Percentiles rank a stretch among this genome's conserved stretches.
phyloP scores from a whole-genome alignment of 2,797 vertebrate genomes.

The Sternotherus odoratus region DNA sequence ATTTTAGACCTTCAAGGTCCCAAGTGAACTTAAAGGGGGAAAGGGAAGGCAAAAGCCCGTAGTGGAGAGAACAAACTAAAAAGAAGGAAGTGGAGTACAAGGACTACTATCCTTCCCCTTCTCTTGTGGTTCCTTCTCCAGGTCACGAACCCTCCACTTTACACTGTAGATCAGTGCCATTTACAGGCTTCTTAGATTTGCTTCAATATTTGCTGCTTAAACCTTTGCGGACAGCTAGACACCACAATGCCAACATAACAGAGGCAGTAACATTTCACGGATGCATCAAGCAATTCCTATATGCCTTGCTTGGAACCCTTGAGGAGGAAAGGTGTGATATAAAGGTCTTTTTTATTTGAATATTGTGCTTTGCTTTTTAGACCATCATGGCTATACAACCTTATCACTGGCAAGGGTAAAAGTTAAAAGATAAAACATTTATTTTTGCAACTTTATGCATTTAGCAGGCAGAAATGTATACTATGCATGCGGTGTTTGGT shows the following conservation, averaged over 20 bases:
- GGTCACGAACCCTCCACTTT: not conserved
- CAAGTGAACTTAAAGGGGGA: not conserved
- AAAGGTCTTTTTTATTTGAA: not conserved
- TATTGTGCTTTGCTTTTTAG: not conserved
- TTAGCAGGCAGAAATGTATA: not conserved
- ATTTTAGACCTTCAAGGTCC: too few species aligned
- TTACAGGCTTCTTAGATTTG: not conserved
- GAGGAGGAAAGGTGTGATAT: not conserved
- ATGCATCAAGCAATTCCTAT: not conserved
- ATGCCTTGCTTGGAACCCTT: not conserved
- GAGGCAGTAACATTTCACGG: not conserved
- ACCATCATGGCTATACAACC: not conserved
- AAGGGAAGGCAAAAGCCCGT: not conserved
- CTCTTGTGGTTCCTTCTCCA: not conserved
- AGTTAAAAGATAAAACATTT: not conserved
- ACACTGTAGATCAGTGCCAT: not conserved
- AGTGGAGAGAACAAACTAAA: not conserved
- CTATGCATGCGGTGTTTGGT: not conserved
- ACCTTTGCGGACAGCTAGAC: not conserved
- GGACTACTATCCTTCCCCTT: not conserved
- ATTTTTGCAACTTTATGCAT: not conserved
- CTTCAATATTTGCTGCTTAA: not conserved
- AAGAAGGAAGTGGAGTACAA: not conserved
- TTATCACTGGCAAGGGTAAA: not conserved
- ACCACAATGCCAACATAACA: not conserved